phyloP scores from a whole-genome alignment of 2,113 vertebrate species.

The Sylvietta virens region DNA sequence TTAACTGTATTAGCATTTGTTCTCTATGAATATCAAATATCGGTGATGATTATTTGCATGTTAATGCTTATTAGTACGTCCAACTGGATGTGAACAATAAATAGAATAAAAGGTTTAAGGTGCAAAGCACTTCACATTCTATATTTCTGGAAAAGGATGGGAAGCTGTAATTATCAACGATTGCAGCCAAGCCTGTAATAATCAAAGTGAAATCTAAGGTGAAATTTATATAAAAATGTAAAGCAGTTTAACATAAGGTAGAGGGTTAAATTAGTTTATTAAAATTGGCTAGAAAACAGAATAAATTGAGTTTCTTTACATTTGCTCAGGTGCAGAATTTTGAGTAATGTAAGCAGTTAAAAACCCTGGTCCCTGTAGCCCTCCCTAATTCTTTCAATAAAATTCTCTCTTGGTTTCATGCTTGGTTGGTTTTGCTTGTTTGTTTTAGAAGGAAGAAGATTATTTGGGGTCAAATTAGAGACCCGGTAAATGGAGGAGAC shows the following conservation, averaged over 20 bases:
- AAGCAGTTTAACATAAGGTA: background rate
- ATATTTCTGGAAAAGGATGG: background rate
- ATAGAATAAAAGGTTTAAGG: slow-evolving; percentile 14
- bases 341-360: background rate
- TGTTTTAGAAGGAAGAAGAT: background rate
- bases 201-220: slow-evolving; percentile 12
- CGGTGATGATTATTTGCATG: slow-evolving; percentile 57
- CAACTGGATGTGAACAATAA: slow-evolving; percentile 39
- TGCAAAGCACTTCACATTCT: slow-evolving; percentile 6
- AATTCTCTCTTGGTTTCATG: background rate
- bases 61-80: slow-evolving; percentile 44
- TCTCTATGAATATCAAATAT: slow-evolving; percentile 32
- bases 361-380: background rate
- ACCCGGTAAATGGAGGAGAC: background rate
- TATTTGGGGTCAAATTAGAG: background rate
- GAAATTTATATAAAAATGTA: background rate
- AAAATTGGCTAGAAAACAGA: background rate
- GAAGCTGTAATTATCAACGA: background rate
- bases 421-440: background rate
- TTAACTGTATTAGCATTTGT: slow-evolving; percentile 49
- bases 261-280: background rate
- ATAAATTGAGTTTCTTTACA: background rate
- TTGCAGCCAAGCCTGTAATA: background rate
- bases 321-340: background rate
- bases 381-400: background rate